Evolutionary conservation across 2,888 invertebrate genomes (phyloP).

Genomic region (Micoletzkya japonica): DNA sequence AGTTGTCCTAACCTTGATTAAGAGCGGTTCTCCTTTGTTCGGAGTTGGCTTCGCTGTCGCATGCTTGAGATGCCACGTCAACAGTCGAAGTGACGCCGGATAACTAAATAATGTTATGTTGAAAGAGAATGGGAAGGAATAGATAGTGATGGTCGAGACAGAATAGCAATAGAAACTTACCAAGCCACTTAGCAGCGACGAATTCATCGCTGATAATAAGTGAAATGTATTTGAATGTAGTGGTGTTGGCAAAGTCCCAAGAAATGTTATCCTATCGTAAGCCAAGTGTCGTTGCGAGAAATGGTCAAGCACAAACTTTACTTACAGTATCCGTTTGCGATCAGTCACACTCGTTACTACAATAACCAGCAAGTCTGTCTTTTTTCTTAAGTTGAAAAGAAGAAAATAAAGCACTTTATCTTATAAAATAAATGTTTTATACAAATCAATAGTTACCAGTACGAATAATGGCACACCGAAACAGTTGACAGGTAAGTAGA

Average conservation of each 20-base stretch:
- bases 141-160: neutral
- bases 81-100: slow-evolving; percentile 5
- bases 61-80: neutral
- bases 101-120: neutral
- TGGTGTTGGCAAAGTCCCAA: slow-evolving; percentile 7
- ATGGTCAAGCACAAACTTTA: too few species aligned
- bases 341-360: too few species aligned
- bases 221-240: neutral
- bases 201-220: neutral
- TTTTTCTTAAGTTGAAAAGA: too few species aligned
- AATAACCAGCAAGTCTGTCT: too few species aligned
- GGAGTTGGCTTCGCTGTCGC: neutral
- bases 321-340: too few species aligned
- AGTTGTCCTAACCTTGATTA: neutral
- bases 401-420: too few species aligned
- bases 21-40: slow-evolving; percentile 2
- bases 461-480: too few species aligned
- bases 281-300: slow-evolving; percentile 4
- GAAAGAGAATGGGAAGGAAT: neutral
- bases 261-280: neutral
- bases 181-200: neutral
- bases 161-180: neutral
- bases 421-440: too few species aligned
- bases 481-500: too few species aligned
- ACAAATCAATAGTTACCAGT: too few species aligned